These are phyloP conservation scores for Cyaniris semiargus DNA, from an alignment of 2,888 invertebrate species.

Conservation along the genomic window DNA sequence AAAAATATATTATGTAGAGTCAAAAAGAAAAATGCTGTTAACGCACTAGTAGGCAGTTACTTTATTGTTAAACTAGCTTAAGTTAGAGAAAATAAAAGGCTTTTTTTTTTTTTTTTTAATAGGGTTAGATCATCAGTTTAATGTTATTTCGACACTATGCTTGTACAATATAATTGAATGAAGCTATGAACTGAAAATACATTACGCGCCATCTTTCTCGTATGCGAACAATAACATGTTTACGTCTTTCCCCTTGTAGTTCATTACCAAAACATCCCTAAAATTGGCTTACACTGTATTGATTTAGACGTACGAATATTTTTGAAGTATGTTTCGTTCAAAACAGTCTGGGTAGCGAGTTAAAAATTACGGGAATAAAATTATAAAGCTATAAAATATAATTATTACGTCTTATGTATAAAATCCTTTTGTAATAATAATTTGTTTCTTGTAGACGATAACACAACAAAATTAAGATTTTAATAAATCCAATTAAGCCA, in stretches of 20 bases:
- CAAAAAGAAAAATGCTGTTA: too few relatives aligned
- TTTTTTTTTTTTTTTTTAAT: too few relatives aligned
- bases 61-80: too few relatives aligned
- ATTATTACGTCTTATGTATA: background rate
- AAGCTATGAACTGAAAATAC: background rate
- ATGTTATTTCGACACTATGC: background rate
- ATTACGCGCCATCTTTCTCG: background rate
- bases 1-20: too few relatives aligned
- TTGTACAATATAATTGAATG: background rate
- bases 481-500: background rate
- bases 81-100: too few relatives aligned
- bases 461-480: slow-evolving; percentile 7
- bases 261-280: background rate
- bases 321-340: background rate
- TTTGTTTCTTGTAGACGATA: background rate
- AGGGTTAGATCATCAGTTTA: background rate
- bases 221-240: background rate
- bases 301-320: background rate
- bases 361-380: background rate
- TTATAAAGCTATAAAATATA: background rate
- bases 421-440: background rate
- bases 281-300: background rate
- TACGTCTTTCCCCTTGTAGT: slow-evolving; percentile 7
- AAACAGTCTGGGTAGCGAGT: background rate
- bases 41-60: too few relatives aligned